Base-by-base conservation (phyloP, 35 echinoderm and acorn worm species). In the Ophioderma brevispina region DNA sequence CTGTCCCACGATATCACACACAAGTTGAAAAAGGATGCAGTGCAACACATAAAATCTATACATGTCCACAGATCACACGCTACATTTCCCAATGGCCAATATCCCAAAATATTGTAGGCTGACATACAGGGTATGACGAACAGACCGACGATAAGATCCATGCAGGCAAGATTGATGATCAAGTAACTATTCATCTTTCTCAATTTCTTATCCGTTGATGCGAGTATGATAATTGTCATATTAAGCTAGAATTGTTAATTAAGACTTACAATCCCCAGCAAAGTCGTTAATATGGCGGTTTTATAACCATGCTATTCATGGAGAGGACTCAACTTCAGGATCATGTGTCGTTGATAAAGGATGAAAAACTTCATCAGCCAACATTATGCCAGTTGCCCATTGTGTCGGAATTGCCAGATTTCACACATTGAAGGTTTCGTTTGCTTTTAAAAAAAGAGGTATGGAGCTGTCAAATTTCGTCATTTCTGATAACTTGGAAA, bases 131-230 rank as follows among this genome's bases (percentile, higher is more conserved):
- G 91, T 13, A 87, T 56, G 21, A 92, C 85, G 35, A 92, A 92
- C 0, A 87, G 34, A 6, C 84, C 91, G 34, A 92, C 84, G 11
- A 86, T 79, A 25, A 92, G 64, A 30, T 92, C 91, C 34, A 84
- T 84, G 3, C 36, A 52, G 28, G 91, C 91, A 33, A 92, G 84
- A 35, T 49, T 87, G 38, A 92, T 80, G 13, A 92, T 76, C 64
- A 87, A 92, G 64, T 92, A 92, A 76, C 86, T 92, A 32, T 87
- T 86, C 31, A 87, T 59, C 13, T 77, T 46, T n/a, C 85, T 84
- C 42, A 92, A 81, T 32, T 36, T 64, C 77, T 33, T 59, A 23
- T 92, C 77, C 6, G 85, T 59, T 32, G 52, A 39, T 15, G 86
- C 78, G 0, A 86, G 52, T 25, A 92, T 80, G 38, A 92, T 92